Base-by-base conservation (phyloP, 2,797 vertebrate species). In the Apodemus agrarius region DNA sequence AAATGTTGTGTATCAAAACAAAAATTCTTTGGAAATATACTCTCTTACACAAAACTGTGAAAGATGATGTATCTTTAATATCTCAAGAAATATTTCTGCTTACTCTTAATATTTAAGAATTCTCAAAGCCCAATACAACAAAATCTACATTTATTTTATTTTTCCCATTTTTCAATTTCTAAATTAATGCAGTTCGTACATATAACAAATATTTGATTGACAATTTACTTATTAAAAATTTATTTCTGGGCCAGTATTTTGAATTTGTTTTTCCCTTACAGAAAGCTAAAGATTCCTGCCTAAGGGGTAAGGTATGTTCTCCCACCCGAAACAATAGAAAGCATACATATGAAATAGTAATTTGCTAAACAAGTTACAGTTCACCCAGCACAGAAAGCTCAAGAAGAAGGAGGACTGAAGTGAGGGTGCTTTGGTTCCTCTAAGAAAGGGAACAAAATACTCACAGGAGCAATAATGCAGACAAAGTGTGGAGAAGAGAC, bases 121-220 rank as follows among this genome's bases (percentile, higher is more conserved):
- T 89, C 78, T 96, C 67, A 78, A 43, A 7, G 24, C 4, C 61
- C 11, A 69, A 40, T 46, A 57, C 13, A 78, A 46, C 75, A 34
- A 95, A 91, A 76, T 1, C 75, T 81, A 49, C 34, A 10, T 89
- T 89, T 63, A 67, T 82, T 26, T 87, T 22, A 76, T 8, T 78
- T 79, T 83, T 89, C 29, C 83, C 61, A 69, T 46, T 90, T 90
- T 93, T 75, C 54, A 37, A 46, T 34, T 69, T 93, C 52, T 82
- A 76, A 93, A 87, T 93, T 75, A 54, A 90, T 5, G 82, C 22
- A 85, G 11, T 19, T 52, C n/a, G 29, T 63, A 13, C 37, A 2
- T 86, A 86, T 16, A 87, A 17, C 17, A 31, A 96, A 54, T 74
- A 84, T 19, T n/a, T 88, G 43, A 78, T 43, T 87, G 82, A 46